Conservation (phyloP, 2,888 invertebrate species). For the Diplolepis rosae region DNA sequence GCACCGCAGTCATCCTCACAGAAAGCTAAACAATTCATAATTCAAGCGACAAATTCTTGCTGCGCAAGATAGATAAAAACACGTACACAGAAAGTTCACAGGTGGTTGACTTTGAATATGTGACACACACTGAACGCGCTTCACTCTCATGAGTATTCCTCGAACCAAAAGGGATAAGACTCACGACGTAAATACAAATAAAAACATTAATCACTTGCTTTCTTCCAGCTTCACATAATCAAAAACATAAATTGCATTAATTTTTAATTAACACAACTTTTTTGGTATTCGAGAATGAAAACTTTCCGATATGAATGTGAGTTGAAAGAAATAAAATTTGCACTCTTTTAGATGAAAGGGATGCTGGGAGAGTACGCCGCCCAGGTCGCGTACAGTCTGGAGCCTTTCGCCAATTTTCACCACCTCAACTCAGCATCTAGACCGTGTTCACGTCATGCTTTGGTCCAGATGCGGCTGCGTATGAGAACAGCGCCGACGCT, state of each 20-base stretch:
- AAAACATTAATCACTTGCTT: constrained; percentile 13
- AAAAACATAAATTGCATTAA: neutral
- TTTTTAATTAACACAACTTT: neutral
- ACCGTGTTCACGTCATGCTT: constrained; percentile 36
- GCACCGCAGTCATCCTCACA: neutral
- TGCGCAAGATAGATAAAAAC: neutral
- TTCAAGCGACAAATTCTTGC: neutral
- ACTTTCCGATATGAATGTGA: neutral
- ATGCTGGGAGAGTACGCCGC: constrained; percentile 4
- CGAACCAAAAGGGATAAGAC: neutral
- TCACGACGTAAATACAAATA: neutral
- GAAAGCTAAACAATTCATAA: neutral
- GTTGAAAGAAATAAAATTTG: neutral
- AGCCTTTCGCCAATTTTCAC: constrained; percentile 5
- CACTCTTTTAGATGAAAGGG: neutral
- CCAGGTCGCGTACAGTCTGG: constrained; percentile 21
- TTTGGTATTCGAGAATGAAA: constrained; percentile 2
- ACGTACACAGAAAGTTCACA: constrained; percentile 44
- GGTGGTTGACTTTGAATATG: constrained; percentile 52
- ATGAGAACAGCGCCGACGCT: constrained; percentile 13
- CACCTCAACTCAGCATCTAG: constrained; percentile 12
- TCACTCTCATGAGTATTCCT: neutral
- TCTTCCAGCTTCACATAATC: neutral
- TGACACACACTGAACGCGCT: constrained; percentile 25
- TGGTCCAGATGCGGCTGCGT: constrained; percentile 42